Percentiles rank a stretch among this genome's conserved stretches.
phyloP scores from a whole-genome alignment of 2,113 vertebrate genomes.

The Tichodroma muraria region DNA sequence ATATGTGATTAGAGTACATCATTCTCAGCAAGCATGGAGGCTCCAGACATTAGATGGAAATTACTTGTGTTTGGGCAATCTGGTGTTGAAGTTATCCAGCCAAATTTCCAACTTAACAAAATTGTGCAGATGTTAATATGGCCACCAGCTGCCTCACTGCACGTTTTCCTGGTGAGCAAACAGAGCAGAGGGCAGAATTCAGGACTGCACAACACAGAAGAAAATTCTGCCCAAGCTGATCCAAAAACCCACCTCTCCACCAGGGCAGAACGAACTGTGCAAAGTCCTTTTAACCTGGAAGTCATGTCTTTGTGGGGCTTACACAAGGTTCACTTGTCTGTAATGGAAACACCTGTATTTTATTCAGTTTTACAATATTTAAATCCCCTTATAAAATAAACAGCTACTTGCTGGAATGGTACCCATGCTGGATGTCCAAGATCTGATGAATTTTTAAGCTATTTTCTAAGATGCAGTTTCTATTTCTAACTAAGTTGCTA shows the following conservation, averaged over 20 bases:
- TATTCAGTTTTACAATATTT: conserved; percentile 64
- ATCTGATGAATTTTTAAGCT: conserved; percentile 28
- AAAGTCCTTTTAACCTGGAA: conserved; percentile 5
- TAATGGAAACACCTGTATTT: conserved; percentile 41
- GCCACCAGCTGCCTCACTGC: background rate
- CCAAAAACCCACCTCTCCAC: background rate
- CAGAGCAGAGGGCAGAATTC: background rate
- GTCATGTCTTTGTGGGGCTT: background rate
- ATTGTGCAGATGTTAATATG: background rate
- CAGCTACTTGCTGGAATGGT: conserved; percentile 10
- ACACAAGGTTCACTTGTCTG: background rate
- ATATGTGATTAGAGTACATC: background rate
- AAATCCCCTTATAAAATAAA: conserved; percentile 66
- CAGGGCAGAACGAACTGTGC: background rate
- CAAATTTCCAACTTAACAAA: background rate
- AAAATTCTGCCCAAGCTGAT: background rate
- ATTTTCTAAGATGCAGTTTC: background rate
- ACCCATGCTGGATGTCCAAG: conserved; percentile 7
- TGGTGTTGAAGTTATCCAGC: background rate
- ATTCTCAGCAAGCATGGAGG: background rate
- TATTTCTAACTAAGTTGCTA: too few relatives aligned
- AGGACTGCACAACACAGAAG: background rate
- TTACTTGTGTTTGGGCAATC: background rate
- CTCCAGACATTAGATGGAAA: background rate
- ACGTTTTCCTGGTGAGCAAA: background rate